Evolutionary conservation across 2,113 vertebrate species (phyloP), one percentile per base, ranked within the genome.

Genomic region (Paedocypris sp.): DNA sequence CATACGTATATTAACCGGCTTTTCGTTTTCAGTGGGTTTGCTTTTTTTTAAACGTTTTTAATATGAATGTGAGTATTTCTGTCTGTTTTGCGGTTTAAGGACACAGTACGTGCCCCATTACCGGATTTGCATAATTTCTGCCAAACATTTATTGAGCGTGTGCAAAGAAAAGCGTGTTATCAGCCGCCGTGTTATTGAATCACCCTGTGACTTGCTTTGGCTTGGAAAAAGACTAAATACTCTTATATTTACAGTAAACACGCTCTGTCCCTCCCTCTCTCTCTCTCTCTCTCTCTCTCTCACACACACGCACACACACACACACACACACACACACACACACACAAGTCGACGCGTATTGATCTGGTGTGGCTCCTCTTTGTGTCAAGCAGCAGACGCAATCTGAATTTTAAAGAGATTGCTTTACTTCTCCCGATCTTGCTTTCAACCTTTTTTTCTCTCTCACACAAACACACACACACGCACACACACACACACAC

Each of bases 361-460:
- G 18, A 58, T 58, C 29, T 45, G 38, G 18, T 58, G 7, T 32
- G 26, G 26, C 54, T 45, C 52, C 52, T 56, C 36, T 23, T 29
- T 39, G 11, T 42, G 52, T 29, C 18, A 51, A 51, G 46, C 35
- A 42, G 36, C 16, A 58, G 54, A 58, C 54, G 32, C 18, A 18
- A 58, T 58, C 26, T 58, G 54, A 58, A 58, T 58, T 45, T 58
- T 32, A 58, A 58, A 32, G 26, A 58, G 39, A 25, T 43, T 58
- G 28, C 39, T 13, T 42, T 58, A 58, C 54, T 22, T 31, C 6
- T n/a, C 12, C 11, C 26, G n/a, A 25, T 43, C 26, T 5, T 38
- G 12, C 38, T 57, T 16, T 41, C 9, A 26, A 12, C 2, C 5
- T 8, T 15, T 23, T 6, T 22, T 6, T 36, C 20, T 38, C 6